phyloP scores from a whole-genome alignment of 92 coral and sea anemone genomes.

The Diadumene lineata region DNA sequence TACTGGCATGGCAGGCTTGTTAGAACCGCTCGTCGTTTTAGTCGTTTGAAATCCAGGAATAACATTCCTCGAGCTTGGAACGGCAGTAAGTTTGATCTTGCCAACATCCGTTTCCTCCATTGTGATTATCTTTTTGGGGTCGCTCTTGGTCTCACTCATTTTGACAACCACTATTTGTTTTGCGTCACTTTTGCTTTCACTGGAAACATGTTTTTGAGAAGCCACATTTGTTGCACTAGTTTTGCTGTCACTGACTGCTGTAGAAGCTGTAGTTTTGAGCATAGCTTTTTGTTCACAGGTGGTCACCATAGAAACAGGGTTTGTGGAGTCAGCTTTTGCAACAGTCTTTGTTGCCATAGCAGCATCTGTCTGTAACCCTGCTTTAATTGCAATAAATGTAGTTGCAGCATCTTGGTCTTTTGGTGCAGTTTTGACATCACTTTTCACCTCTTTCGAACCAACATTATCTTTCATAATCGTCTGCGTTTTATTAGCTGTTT shows the following conservation, averaged over 20 bases:
- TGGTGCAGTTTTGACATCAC: not conserved
- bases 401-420: not conserved
- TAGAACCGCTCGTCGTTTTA: not conserved
- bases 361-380: not conserved
- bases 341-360: not conserved
- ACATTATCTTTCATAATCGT: no score
- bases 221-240: not conserved
- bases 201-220: not conserved
- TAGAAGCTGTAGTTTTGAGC: not conserved
- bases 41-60: not conserved
- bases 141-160: not conserved
- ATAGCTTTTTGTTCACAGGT: not conserved
- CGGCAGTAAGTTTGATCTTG: not conserved
- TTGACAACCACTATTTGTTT: not conserved
- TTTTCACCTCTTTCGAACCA: no score
- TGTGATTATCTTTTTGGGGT: not conserved
- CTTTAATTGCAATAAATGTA: not conserved
- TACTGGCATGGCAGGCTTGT: not conserved
- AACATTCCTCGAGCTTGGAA: not conserved
- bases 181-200: not conserved
- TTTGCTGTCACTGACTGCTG: not conserved
- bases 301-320: not conserved
- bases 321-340: not conserved
- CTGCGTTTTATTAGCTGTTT: no score
- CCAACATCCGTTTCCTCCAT: not conserved